phyloP scores from a whole-genome alignment of 2,113 vertebrate species.

The Rhea americana region DNA sequence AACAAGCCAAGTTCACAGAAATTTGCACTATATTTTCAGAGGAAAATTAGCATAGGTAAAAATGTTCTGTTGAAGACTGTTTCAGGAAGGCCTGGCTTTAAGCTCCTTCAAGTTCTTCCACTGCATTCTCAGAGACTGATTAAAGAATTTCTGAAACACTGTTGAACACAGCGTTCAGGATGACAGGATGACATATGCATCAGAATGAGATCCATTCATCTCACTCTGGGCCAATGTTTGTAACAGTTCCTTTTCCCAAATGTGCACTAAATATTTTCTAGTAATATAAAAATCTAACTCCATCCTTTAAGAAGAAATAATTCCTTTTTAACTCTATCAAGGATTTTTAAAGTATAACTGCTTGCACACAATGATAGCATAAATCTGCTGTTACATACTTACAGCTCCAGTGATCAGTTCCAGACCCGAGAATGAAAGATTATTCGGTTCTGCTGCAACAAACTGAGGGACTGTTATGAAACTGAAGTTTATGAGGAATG shows the following conservation, averaged over 20 bases:
- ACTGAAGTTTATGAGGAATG: conserved; percentile 90
- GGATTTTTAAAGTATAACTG: neutral
- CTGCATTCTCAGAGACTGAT: neutral
- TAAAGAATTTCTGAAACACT: neutral
- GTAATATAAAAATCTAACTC: neutral
- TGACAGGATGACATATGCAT: neutral
- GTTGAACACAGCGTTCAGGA: neutral
- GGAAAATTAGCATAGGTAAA: neutral
- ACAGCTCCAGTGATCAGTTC: conserved; percentile 92
- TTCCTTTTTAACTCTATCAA: neutral
- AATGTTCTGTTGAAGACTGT: neutral
- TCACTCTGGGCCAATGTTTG: neutral
- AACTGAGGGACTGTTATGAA: conserved; percentile 91
- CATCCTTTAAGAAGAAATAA: neutral
- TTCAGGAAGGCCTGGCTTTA: neutral
- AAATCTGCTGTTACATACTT: conserved; percentile 64
- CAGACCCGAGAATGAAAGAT: conserved; percentile 82
- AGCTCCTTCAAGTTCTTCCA: neutral
- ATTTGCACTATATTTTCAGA: neutral
- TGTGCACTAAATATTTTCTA: neutral
- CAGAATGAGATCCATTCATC: neutral
- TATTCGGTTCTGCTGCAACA: conserved; percentile 59
- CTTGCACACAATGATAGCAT: neutral
- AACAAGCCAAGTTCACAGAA: neutral
- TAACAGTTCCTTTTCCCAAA: neutral